These are phyloP conservation scores for Lophura swinhoii DNA, from an alignment of 2,797 vertebrate genomes.

Conservation along the genomic window DNA sequence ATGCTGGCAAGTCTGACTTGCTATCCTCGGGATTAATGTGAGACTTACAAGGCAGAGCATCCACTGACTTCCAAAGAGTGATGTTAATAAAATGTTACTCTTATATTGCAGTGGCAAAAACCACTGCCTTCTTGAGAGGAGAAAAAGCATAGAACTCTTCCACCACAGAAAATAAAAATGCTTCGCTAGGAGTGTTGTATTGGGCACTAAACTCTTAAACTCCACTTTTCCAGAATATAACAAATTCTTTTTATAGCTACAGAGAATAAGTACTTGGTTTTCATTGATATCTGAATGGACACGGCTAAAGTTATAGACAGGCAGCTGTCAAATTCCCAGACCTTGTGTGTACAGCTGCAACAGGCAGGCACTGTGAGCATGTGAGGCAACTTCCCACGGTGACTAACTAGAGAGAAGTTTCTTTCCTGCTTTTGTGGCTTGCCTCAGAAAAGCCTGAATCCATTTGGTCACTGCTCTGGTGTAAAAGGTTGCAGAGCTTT, in stretches of 20 bases:
- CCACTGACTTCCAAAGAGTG: background rate
- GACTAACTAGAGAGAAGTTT: background rate
- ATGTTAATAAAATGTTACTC: background rate
- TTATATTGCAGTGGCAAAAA: background rate
- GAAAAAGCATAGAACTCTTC: background rate
- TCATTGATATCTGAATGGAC: background rate
- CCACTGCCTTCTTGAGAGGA: background rate
- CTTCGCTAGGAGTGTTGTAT: background rate
- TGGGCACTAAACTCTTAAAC: background rate
- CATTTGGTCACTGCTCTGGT: background rate
- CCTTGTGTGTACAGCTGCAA: background rate
- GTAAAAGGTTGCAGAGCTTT: background rate
- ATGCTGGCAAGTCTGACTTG: background rate
- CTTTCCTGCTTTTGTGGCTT: constrained; percentile 12
- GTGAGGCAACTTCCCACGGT: background rate
- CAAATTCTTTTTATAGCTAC: background rate
- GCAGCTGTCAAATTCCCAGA: background rate
- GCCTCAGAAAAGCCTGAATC: background rate
- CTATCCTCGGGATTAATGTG: background rate
- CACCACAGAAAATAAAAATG: background rate
- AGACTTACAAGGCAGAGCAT: background rate
- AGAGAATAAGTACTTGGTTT: background rate
- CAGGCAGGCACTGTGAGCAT: background rate
- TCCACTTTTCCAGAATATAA: background rate
- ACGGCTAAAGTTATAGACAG: background rate